These are phyloP conservation scores for Poecile atricapillus DNA, from an alignment of 2,113 vertebrate species.

Conservation along the genomic window DNA sequence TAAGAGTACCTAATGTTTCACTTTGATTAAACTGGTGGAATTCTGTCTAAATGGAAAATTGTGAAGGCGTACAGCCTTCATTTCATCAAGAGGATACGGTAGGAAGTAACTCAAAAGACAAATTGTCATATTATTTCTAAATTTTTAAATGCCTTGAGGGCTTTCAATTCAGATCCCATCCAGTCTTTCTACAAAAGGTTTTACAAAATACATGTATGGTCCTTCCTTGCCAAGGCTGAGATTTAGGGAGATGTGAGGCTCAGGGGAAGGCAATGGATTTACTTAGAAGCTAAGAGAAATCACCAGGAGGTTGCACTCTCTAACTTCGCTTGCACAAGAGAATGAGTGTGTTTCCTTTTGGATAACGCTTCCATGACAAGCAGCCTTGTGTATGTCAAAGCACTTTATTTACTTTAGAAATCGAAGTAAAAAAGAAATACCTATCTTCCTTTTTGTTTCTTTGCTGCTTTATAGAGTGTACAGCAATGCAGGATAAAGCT, in stretches of 20 bases:
- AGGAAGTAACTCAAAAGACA: slow-evolving; percentile 18
- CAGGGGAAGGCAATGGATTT: neutral
- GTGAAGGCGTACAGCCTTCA: slow-evolving; percentile 60
- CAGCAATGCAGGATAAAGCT: neutral
- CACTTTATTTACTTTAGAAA: neutral
- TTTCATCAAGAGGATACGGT: slow-evolving; percentile 7
- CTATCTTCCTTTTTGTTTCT: neutral
- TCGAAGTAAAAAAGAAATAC: neutral
- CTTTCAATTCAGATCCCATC: neutral
- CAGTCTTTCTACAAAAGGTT: neutral
- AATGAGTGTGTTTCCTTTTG: neutral
- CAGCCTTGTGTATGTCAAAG: neutral
- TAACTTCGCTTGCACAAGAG: neutral
- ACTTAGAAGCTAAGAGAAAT: neutral
- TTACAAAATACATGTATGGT: neutral
- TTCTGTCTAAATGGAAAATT: slow-evolving; percentile 77
- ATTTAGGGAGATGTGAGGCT: neutral
- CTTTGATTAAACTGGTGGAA: slow-evolving; percentile 77
- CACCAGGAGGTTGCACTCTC: neutral
- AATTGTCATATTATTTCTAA: neutral
- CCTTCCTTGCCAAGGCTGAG: neutral
- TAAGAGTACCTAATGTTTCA: slow-evolving; percentile 69
- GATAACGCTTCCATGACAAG: neutral
- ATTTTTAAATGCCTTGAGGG: neutral
- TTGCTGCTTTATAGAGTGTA: neutral